Base-by-base conservation (phyloP, 2,797 vertebrate species). In the Periparus ater region DNA sequence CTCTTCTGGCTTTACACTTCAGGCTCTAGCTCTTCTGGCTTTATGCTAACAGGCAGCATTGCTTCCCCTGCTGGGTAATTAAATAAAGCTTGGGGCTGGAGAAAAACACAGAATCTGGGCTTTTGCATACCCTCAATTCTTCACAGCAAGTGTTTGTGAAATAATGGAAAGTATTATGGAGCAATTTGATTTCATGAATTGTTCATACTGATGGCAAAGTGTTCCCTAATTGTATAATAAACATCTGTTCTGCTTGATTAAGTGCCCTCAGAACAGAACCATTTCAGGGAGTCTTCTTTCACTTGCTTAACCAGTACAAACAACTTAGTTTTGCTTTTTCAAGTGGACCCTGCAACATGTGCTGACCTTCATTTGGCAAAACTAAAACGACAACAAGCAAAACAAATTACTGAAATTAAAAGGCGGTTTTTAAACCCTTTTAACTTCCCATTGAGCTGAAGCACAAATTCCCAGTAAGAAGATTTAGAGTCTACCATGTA, bases 201-300 rank as follows among this genome's bases (percentile, higher is more conserved):
- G 54, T 84, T 96, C 83, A 67, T 94, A 93, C 60, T 85, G 84
- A 79, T 76, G 55, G 84, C 57, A 89, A 91, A 96, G 81, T 0
- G 0, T 74, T 96, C 53, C 70, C 91, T 95, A 89, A 95, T 96
- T 95, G 57, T 96, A 76, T 93, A 93, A 95, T 91, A 96, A 96
- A 93, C 80, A 94, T 93, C 83, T 94, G 80, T 95, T 97, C 88
- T 89, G 77, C 93, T 95, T 94, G 93, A 91, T 95, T 95, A 89
- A 96, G 88, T 88, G 88, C 42, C 60, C 75, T 94, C 66, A 91
- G 83, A 94, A 86, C 32, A 93, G 60, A 83, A 85, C 32, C 23
- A 36, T 87, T 89, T 85, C 62, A 67, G 34, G 74, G 27, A 85
- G 29, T 65, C n/a, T 50, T 91, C 66, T 72, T 93, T 90, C 45